Evolutionary conservation across 2,797 vertebrate species (phyloP).

Genomic region (Myotis daubentonii): DNA sequence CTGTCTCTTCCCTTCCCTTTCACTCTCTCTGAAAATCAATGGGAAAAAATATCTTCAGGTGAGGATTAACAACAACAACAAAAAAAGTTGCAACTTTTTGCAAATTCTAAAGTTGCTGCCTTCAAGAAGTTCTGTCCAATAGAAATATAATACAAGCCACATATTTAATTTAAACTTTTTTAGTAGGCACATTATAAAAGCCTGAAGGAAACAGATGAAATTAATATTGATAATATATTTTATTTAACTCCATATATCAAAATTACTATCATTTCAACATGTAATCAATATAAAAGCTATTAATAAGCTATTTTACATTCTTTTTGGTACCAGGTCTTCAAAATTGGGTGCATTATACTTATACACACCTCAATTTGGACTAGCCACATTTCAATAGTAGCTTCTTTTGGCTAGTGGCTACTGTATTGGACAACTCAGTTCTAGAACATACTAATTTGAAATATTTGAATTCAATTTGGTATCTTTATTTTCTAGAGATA

Average conservation of each 20-base stretch:
- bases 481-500: constrained; percentile 10
- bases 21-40: no score
- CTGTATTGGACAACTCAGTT: neutral
- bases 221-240: constrained; percentile 20
- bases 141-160: neutral
- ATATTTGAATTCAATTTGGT: neutral
- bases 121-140: neutral
- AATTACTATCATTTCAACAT: neutral
- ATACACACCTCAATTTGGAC: neutral
- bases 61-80: no score
- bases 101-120: neutral
- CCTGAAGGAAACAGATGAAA: neutral
- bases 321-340: neutral
- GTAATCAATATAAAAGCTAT: neutral
- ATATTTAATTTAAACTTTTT: neutral
- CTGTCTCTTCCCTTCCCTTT: no score
- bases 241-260: neutral
- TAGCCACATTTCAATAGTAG: neutral
- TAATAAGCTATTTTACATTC: neutral
- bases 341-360: neutral
- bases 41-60: no score
- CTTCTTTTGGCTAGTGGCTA: neutral
- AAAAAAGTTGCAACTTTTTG: neutral
- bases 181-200: neutral
- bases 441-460: constrained; percentile 10